Conservation (phyloP, 2,888 invertebrate genomes). For the Orchestes rusci region DNA sequence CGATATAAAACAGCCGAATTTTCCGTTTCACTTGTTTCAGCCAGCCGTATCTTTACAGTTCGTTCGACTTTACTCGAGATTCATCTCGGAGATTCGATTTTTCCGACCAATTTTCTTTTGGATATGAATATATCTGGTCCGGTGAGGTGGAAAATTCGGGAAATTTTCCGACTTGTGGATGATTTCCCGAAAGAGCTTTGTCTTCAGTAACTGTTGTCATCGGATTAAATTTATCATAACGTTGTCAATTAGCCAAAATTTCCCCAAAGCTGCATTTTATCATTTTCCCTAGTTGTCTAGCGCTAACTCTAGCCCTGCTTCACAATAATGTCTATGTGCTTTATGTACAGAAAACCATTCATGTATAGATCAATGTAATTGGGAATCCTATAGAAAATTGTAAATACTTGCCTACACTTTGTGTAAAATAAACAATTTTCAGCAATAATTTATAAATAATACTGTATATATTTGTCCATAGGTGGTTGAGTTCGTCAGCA, state of each 20-base stretch:
- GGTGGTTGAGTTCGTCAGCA: too few relatives aligned
- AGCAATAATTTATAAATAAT: too few relatives aligned
- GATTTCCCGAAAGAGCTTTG: conserved; percentile 1
- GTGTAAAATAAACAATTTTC: too few relatives aligned
- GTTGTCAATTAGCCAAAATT: conserved; percentile 5
- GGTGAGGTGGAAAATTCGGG: too few relatives aligned
- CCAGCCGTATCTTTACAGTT: conserved; percentile 23
- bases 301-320: conserved; percentile 6
- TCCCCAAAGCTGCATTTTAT: neutral
- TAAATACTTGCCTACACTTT: too few relatives aligned
- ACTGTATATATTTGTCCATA: too few relatives aligned
- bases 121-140: neutral
- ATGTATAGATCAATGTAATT: too few relatives aligned
- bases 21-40: conserved; percentile 21
- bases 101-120: conserved; percentile 14
- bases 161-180: too few relatives aligned
- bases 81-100: conserved; percentile 19
- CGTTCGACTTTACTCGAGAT: conserved; percentile 18
- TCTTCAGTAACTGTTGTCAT: too few relatives aligned
- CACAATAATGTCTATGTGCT: conserved; percentile 20
- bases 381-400: too few relatives aligned
- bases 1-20: conserved; percentile 24
- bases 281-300: neutral
- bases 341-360: conserved; percentile 22
- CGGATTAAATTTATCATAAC: too few relatives aligned